These are phyloP conservation scores for Pelecanoides urinatrix DNA, from an alignment of 2,113 vertebrate genomes.

Conservation along the genomic window DNA sequence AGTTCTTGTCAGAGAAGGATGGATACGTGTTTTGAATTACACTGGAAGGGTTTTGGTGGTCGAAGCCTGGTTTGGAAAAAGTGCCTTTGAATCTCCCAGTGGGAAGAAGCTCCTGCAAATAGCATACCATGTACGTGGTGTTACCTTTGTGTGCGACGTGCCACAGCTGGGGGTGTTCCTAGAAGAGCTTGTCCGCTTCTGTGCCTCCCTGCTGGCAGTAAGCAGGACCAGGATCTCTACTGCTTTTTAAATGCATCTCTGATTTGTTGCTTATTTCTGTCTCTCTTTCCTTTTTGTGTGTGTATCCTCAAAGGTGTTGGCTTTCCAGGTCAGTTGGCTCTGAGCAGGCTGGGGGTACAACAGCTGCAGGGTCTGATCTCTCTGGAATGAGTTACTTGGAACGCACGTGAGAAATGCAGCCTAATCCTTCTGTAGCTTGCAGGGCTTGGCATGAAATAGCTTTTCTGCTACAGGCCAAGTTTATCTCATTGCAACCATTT, in stretches of 20 bases:
- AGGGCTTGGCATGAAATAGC: background rate
- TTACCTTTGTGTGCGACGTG: background rate
- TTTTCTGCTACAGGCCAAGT: background rate
- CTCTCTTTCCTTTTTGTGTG: background rate
- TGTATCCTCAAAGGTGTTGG: background rate
- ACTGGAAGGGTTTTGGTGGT: background rate
- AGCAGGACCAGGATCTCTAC: background rate
- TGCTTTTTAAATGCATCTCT: background rate
- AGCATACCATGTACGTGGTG: fast-evolving
- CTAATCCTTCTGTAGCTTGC: background rate
- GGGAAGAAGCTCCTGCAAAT: background rate
- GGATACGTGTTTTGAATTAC: background rate
- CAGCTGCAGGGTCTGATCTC: slow-evolving; percentile 14
- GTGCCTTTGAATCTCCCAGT: background rate
- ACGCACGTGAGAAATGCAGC: background rate
- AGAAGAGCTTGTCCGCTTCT: background rate
- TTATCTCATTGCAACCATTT: background rate
- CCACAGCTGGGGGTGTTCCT: background rate
- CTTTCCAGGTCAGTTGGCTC: background rate
- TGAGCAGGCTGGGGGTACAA: background rate
- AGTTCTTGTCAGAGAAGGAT: background rate
- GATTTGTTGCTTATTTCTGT: background rate
- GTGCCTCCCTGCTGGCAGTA: background rate
- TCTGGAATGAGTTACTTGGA: background rate
- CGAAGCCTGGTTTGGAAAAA: background rate